Evolutionary conservation across 2,113 vertebrate genomes (phyloP).

Genomic region (Malurus alboscapulatus): DNA sequence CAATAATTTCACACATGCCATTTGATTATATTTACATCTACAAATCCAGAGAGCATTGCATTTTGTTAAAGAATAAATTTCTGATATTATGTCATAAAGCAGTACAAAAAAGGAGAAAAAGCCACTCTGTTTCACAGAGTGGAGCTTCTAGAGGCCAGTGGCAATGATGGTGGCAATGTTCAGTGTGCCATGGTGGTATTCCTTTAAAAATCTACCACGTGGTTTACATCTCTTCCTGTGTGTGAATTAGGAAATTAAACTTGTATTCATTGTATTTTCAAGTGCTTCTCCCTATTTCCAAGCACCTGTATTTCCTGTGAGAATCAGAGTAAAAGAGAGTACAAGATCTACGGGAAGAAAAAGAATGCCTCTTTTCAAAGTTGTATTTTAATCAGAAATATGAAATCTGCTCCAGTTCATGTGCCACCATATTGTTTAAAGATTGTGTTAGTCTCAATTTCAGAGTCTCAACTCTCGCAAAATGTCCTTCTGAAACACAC

Average conservation of each 20-base stretch:
- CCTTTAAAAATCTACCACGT: not conserved
- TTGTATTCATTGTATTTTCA: not conserved
- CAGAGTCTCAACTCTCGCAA: not conserved
- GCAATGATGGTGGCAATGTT: not conserved
- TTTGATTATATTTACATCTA: not conserved
- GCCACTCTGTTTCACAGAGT: not conserved
- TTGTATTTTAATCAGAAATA: not conserved
- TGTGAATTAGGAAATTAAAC: not conserved
- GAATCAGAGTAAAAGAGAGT: not conserved
- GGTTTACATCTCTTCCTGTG: not conserved
- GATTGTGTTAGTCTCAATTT: not conserved
- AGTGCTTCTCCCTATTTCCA: not conserved
- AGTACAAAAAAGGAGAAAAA: not conserved
- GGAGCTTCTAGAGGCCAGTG: not conserved
- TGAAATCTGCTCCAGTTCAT: not conserved
- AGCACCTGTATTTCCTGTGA: not conserved
- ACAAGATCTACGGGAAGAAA: not conserved
- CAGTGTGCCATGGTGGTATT: not conserved
- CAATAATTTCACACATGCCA: not conserved
- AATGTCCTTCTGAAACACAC: not conserved
- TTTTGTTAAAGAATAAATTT: not conserved
- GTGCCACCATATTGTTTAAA: not conserved
- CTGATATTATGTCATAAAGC: not conserved
- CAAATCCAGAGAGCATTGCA: not conserved
- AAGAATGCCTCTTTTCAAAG: not conserved